Conservation (phyloP, 2,888 invertebrate genomes). For the Cataglyphis albicans region DNA sequence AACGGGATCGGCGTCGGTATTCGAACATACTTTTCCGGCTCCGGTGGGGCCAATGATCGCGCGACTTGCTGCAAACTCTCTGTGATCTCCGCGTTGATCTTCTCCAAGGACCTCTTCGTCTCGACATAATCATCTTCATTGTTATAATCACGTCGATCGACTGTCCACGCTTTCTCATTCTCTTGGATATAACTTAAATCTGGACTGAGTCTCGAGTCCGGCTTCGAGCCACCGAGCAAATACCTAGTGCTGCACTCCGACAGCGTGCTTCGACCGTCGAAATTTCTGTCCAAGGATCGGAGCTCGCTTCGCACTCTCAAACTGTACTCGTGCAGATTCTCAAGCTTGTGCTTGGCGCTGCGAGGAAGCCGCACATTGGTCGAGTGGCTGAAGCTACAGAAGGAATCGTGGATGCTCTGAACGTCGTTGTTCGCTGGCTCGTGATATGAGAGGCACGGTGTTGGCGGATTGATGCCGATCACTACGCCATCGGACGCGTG, state of each 20-base stretch:
- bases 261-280: slow-evolving; percentile 74
- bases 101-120: slow-evolving; percentile 59
- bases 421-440: slow-evolving; percentile 67
- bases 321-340: slow-evolving; percentile 83
- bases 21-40: slow-evolving; percentile 77
- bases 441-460: slow-evolving; percentile 77
- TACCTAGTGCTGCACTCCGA: slow-evolving; percentile 80
- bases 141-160: slow-evolving; percentile 30
- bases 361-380: slow-evolving; percentile 73
- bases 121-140: slow-evolving; percentile 44
- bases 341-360: slow-evolving; percentile 79
- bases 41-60: slow-evolving; percentile 56
- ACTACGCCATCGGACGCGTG: slow-evolving; percentile 78
- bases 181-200: slow-evolving; percentile 62
- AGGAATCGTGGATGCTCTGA: slow-evolving; percentile 79
- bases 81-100: slow-evolving; percentile 56
- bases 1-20: slow-evolving; percentile 82
- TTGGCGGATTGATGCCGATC: slow-evolving; percentile 74
- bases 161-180: slow-evolving; percentile 44
- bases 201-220: slow-evolving; percentile 71
- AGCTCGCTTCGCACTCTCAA: slow-evolving; percentile 80
- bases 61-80: slow-evolving; percentile 50
- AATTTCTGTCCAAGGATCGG: slow-evolving; percentile 76
- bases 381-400: slow-evolving; percentile 80
- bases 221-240: slow-evolving; percentile 73